Evolutionary conservation across 2,888 invertebrate species (phyloP).

Genomic region (Malthinus flaveolus): DNA sequence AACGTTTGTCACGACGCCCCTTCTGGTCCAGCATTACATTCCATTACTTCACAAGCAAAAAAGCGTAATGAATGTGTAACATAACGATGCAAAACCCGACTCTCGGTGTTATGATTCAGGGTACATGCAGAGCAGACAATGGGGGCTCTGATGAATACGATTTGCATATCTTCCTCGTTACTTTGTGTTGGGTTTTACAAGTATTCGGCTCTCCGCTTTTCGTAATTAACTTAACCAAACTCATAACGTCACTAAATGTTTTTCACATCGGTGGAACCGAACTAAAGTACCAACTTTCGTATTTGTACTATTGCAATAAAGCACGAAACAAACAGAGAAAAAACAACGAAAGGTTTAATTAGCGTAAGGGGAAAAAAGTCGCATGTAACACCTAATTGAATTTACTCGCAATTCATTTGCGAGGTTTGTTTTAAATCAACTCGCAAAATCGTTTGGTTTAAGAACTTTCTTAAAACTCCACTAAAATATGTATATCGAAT

Average conservation of each 20-base stretch:
- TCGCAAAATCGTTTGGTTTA: slow-evolving; percentile 6
- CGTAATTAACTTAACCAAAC: slow-evolving; percentile 44
- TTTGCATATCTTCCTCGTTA: slow-evolving; percentile 54
- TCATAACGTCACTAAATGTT: slow-evolving; percentile 36
- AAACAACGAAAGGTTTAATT: not conserved
- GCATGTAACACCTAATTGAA: slow-evolving; percentile 22
- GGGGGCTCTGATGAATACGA: slow-evolving; percentile 49
- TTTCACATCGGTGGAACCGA: slow-evolving; percentile 5
- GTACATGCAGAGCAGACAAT: slow-evolving; percentile 50
- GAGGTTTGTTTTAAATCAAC: slow-evolving; percentile 30
- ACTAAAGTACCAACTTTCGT: not conserved
- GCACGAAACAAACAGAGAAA: slow-evolving; percentile 6
- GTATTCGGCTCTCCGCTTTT: slow-evolving; percentile 40
- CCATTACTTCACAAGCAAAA: slow-evolving; percentile 36
- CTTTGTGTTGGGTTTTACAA: slow-evolving; percentile 48
- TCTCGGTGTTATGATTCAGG: slow-evolving; percentile 38
- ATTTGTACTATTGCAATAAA: slow-evolving; percentile 2
- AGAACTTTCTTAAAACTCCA: not conserved
- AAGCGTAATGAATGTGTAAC: slow-evolving; percentile 43
- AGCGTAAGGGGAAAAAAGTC: slow-evolving; percentile 13
- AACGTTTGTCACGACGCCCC: slow-evolving; percentile 28
- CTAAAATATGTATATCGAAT: slow-evolving; percentile 4
- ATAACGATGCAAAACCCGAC: slow-evolving; percentile 40
- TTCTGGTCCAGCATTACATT: slow-evolving; percentile 33
- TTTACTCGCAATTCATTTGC: slow-evolving; percentile 25